Percentiles rank a stretch among this genome's conserved stretches.
Conservation (phyloP, 30 jellyfish, hydroid and myxozoan species). For the Aurelia sp. region DNA sequence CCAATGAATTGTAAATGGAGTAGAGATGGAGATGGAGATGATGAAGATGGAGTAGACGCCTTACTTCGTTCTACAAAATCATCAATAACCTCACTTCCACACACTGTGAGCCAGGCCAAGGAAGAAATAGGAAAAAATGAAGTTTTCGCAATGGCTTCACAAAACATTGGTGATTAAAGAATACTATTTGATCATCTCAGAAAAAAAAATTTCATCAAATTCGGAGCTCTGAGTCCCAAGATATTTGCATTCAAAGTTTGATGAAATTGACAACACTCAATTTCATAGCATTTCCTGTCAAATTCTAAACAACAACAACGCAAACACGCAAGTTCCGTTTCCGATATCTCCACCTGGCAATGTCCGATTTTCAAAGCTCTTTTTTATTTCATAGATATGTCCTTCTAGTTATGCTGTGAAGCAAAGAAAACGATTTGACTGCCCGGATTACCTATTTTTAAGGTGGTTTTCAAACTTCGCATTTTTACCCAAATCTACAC, state of each 20-base stretch:
- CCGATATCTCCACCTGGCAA: not conserved
- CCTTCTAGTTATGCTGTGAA: not conserved
- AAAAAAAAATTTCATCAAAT: not conserved
- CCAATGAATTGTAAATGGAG: no score
- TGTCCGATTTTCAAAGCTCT: slow-evolving; percentile 6
- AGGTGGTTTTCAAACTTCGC: not conserved
- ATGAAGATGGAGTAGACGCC: no score
- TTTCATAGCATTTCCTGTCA: not conserved
- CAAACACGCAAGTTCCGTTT: not conserved
- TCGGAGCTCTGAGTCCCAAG: not conserved
- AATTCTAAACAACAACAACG: not conserved
- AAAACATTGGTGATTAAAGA: not conserved
- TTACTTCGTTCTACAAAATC: no score
- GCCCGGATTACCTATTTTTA: not conserved
- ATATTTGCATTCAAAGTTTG: slow-evolving; percentile 1
- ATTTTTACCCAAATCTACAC: not conserved
- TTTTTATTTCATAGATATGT: not conserved
- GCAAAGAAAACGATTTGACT: not conserved
- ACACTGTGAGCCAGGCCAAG: no score
- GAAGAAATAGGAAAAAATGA: no score
- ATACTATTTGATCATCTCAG: not conserved
- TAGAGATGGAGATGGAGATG: no score
- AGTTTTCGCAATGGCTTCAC: no score
- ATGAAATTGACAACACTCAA: not conserved
- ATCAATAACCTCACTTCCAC: no score